Conservation (phyloP, 2,113 vertebrate species). For the Podilymbus podiceps region DNA sequence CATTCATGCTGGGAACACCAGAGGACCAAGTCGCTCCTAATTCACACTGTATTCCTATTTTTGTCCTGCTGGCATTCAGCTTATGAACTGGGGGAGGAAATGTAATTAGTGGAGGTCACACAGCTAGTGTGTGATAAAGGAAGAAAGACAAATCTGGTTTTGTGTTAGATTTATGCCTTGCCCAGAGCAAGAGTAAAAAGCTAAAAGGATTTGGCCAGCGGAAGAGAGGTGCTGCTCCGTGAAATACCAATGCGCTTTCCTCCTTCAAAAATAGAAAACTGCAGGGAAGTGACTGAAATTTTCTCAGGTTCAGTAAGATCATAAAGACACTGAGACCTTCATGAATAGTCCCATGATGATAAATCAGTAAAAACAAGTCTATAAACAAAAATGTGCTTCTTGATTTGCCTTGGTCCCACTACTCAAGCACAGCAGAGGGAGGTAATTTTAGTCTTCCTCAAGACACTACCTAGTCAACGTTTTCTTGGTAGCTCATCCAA, state of each 20-base stretch:
- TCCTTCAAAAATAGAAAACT: not conserved
- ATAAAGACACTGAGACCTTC: not conserved
- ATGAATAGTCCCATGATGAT: not conserved
- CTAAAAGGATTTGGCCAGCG: not conserved
- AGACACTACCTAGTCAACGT: not conserved
- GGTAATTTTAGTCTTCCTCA: not conserved
- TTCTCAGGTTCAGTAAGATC: not conserved
- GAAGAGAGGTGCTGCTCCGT: not conserved
- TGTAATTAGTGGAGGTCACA: not conserved
- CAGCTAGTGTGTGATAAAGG: not conserved
- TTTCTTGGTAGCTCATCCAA: not conserved
- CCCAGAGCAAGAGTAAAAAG: not conserved
- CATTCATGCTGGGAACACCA: fast-evolving
- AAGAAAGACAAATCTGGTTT: not conserved
- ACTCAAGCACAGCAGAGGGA: not conserved
- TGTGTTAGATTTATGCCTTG: not conserved
- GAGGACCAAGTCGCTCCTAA: not conserved
- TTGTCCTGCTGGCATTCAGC: not conserved
- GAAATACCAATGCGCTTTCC: not conserved
- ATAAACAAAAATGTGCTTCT: not conserved
- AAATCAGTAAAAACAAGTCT: not conserved
- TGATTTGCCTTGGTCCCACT: not conserved
- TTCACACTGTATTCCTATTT: not conserved
- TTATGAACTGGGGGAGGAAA: not conserved
- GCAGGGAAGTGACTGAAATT: not conserved